Evolutionary conservation across 1,140 invertebrate species (phyloP).

Genomic region (Drosophila carrolli): DNA sequence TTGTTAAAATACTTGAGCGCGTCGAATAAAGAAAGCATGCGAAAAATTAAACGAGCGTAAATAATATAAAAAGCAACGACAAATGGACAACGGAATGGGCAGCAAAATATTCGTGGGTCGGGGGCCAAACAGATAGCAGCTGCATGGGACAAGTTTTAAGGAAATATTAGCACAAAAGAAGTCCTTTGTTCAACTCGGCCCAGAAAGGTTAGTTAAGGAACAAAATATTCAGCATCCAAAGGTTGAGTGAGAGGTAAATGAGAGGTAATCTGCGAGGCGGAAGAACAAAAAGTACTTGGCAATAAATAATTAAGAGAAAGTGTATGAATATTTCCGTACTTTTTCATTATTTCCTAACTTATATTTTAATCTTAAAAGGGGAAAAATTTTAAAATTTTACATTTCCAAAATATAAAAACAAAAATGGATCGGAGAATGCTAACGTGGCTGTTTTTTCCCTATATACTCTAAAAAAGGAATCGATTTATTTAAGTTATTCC

Average conservation of each 20-base stretch:
- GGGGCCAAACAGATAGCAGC: constrained; percentile 20
- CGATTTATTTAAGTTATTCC: too few species aligned
- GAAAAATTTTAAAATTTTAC: too few species aligned
- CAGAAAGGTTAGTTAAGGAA: constrained; percentile 13
- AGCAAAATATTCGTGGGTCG: too few species aligned
- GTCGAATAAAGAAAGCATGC: constrained; percentile 49
- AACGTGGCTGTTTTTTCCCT: too few species aligned
- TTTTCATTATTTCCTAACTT: background rate
- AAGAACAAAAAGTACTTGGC: background rate
- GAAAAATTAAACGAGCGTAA: constrained; percentile 73
- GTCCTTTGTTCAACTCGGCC: background rate
- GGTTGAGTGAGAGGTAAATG: background rate
- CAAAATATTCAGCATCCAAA: background rate
- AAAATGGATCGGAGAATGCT: too few species aligned
- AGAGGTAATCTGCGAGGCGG: background rate
- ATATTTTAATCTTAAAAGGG: background rate
- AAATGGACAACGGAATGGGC: constrained; percentile 43
- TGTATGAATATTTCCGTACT: background rate
- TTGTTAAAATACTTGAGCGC: constrained; percentile 69
- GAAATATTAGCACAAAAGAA: background rate
- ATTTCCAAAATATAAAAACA: too few species aligned
- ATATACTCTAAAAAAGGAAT: too few species aligned
- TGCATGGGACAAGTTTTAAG: constrained; percentile 4
- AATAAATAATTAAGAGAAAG: background rate
- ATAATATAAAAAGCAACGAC: constrained; percentile 64